Base-by-base conservation (phyloP, 2,888 invertebrate species). In the Watsonalla cultraria region DNA sequence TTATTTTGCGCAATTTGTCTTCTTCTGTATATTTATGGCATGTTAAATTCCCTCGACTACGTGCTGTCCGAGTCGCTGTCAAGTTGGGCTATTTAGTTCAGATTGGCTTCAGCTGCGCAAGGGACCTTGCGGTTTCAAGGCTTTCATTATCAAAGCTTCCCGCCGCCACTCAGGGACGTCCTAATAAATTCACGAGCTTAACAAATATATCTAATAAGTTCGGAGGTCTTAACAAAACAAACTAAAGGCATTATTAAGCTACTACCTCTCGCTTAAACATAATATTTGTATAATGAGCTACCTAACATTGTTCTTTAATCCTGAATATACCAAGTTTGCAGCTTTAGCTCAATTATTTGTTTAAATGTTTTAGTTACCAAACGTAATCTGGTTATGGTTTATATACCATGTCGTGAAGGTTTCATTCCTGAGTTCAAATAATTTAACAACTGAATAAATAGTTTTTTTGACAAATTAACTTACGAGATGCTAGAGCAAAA, bases 131-230 rank as follows among this genome's bases (percentile, higher is more conserved):
- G 70, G 72, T 71, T 66, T 65, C 68, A 63, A 62, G 70, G 72
- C 70, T 77, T 76, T 72, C 58, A 67, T 70, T 75, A 79, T 77
- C 75, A 75, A 70, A 64, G 63, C 65, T 65, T 71, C 74, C 66
- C 66, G 52, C 55, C 5, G 42, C 42, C 42, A 11, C 42, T 11
- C 42, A 42, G 42, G 42, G 42, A 42, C 42, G 42, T 42, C 9
- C 42, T 42, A 42, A 42, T 42, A 42, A 42, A 42, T 42, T 42
- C 42, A 42, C 11, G 42, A 42, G 42, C 42, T 42, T 42, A 42
- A 42, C 42, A 42, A 42, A 42, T 42, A 11, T 42, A 42, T 42
- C 42, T 42, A 42, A 42, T 42, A 11, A 42, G 42, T 8, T 42
- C 42, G 42, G 42, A 42, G 42, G 11, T 42, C 42, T 42, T 4